Percentiles rank a stretch among this genome's conserved stretches.
Evolutionary conservation across 2,888 invertebrate species (phyloP).

Genomic region (Tiliacea aurago): DNA sequence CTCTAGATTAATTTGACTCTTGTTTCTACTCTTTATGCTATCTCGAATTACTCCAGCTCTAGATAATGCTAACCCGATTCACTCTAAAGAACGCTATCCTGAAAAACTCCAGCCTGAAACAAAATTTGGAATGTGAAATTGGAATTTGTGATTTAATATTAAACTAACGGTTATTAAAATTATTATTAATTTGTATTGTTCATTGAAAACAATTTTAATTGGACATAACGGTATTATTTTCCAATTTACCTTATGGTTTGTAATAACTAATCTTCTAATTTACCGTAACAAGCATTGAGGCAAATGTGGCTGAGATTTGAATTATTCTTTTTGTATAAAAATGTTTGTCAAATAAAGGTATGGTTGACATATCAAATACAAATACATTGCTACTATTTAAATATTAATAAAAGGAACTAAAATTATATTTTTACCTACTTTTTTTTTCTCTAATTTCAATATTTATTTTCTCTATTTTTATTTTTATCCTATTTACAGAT

Average conservation of each 20-base stretch:
- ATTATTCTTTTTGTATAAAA: neutral
- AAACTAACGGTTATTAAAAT: neutral
- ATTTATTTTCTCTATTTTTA: no score
- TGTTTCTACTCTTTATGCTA: neutral
- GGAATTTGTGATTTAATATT: neutral
- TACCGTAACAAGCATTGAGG: neutral
- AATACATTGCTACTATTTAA: no score
- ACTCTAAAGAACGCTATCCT: neutral
- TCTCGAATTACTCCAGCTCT: neutral
- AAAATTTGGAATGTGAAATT: neutral
- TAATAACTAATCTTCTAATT: conserved; percentile 7
- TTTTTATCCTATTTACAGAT: no score
- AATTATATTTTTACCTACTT: no score
- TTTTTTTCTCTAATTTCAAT: no score
- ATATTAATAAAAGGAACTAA: no score
- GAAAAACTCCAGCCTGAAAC: neutral
- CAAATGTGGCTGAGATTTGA: neutral
- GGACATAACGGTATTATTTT: conserved; percentile 1
- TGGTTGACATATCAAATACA: no score
- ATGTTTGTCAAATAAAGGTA: neutral
- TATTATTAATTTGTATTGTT: neutral
- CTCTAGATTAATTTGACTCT: neutral
- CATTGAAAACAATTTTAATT: conserved; percentile 11
- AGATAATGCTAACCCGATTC: neutral
- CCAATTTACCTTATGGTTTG: conserved; percentile 1